Conservation (phyloP, 2,797 vertebrate genomes). For the Bovichtus variegatus region DNA sequence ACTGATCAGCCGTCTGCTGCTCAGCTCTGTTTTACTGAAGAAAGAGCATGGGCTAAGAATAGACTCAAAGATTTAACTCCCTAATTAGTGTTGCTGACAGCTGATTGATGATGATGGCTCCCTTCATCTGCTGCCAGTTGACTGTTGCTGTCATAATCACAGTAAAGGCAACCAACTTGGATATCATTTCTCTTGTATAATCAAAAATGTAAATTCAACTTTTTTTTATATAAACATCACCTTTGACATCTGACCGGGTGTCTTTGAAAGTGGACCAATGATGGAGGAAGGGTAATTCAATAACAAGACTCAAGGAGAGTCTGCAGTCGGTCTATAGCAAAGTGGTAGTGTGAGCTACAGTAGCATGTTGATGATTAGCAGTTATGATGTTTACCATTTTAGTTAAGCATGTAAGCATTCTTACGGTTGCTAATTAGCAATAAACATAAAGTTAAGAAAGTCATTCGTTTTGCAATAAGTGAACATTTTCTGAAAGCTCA, state of each 20-base stretch:
- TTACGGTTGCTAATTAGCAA: slow-evolving; percentile 3
- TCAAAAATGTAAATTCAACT: not conserved
- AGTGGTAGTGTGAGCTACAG: not conserved
- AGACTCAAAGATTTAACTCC: slow-evolving; percentile 56
- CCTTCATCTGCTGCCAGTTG: slow-evolving; percentile 33
- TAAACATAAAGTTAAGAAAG: not conserved
- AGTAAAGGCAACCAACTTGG: slow-evolving; percentile 3
- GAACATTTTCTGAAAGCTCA: no score
- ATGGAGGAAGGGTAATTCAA: not conserved
- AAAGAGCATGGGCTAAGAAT: slow-evolving; percentile 60
- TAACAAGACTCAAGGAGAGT: not conserved
- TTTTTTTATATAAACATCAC: not conserved
- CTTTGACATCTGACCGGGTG: not conserved
- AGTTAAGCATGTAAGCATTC: not conserved
- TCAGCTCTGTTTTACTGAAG: slow-evolving; percentile 40
- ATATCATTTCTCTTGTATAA: slow-evolving; percentile 23
- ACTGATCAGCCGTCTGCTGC: slow-evolving; percentile 54
- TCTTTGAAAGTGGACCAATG: not conserved
- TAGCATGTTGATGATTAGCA: not conserved
- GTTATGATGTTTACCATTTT: not conserved
- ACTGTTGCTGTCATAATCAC: slow-evolving; percentile 37
- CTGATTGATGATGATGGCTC: slow-evolving; percentile 46
- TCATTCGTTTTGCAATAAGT: not conserved
- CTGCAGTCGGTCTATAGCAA: not conserved
- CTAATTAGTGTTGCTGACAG: slow-evolving; percentile 67